Conservation (phyloP, 2,113 vertebrate genomes). For the Poeciliopsis occidentalis region DNA sequence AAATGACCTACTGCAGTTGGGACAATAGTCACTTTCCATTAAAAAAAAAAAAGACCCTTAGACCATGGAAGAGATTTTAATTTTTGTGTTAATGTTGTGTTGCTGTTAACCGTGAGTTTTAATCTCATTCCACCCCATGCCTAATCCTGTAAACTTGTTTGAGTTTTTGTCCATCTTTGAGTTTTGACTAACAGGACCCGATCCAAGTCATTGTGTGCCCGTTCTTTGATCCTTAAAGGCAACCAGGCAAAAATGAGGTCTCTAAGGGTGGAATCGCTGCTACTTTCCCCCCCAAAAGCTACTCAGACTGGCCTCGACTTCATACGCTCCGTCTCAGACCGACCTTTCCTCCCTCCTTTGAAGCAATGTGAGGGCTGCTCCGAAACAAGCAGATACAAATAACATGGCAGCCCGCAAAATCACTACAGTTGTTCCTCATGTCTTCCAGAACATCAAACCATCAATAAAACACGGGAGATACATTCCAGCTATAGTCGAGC, state of each 20-base stretch:
- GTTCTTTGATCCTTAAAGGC: not conserved
- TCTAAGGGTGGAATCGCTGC: slow-evolving; percentile 14
- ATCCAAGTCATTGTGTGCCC: not conserved
- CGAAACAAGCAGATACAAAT: slow-evolving; percentile 62
- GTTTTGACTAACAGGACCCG: not conserved
- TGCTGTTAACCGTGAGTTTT: not conserved
- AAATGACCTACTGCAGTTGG: not conserved
- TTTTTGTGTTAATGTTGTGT: not conserved
- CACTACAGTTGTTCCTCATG: slow-evolving; percentile 74
- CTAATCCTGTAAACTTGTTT: not conserved
- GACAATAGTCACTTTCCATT: not conserved
- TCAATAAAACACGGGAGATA: slow-evolving; percentile 76
- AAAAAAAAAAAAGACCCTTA: not conserved
- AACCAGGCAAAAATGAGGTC: slow-evolving; percentile 1
- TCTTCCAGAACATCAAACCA: slow-evolving; percentile 75
- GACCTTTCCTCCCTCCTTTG: not conserved
- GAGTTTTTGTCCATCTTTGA: not conserved
- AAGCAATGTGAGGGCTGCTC: slow-evolving; percentile 29
- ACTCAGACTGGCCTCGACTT: slow-evolving; percentile 10
- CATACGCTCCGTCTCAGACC: slow-evolving; percentile 30
- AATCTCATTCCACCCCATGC: not conserved
- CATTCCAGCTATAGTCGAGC: slow-evolving; percentile 73
- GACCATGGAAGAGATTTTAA: not conserved
- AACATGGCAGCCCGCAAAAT: slow-evolving; percentile 72
- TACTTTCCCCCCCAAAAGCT: slow-evolving; percentile 9